A percentile compares a stretch with the other conserved stretches of the same genome.
phyloP scores from a whole-genome alignment of 2,888 invertebrate genomes.

The Eumerus sabulonum region DNA sequence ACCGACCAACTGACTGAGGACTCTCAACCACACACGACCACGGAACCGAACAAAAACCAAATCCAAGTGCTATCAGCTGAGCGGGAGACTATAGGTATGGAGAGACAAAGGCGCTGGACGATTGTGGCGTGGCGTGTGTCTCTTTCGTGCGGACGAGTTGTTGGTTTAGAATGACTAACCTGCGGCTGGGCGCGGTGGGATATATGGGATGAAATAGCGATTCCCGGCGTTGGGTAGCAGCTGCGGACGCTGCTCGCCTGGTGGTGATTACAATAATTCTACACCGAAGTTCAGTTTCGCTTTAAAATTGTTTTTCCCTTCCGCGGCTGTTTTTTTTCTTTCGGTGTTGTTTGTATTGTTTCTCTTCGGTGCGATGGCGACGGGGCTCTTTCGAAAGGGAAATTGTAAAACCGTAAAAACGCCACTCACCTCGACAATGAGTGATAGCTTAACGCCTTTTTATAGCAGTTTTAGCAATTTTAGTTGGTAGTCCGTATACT shows the following conservation, averaged over 20 bases:
- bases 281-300: slow-evolving; percentile 77
- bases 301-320: slow-evolving; percentile 68
- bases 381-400: not conserved
- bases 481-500: no score
- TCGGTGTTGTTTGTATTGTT: slow-evolving; percentile 8
- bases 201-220: slow-evolving; percentile 17
- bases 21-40: not conserved
- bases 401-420: no score
- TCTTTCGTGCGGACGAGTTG: slow-evolving; percentile 8
- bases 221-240: not conserved
- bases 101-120: not conserved
- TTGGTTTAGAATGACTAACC: not conserved
- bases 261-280: slow-evolving; percentile 78
- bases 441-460: no score
- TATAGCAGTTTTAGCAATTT: no score
- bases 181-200: no score
- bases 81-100: slow-evolving; percentile 2
- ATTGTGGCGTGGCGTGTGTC: slow-evolving; percentile 3
- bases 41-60: not conserved
- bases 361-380: not conserved
- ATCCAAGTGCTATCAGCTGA: not conserved
- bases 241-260: slow-evolving; percentile 73
- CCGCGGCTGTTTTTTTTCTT: slow-evolving; percentile 5
- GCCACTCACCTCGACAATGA: no score
- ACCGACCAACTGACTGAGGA: not conserved